phyloP scores from a whole-genome alignment of 2,113 vertebrate species.

The Cinclus mexicanus region DNA sequence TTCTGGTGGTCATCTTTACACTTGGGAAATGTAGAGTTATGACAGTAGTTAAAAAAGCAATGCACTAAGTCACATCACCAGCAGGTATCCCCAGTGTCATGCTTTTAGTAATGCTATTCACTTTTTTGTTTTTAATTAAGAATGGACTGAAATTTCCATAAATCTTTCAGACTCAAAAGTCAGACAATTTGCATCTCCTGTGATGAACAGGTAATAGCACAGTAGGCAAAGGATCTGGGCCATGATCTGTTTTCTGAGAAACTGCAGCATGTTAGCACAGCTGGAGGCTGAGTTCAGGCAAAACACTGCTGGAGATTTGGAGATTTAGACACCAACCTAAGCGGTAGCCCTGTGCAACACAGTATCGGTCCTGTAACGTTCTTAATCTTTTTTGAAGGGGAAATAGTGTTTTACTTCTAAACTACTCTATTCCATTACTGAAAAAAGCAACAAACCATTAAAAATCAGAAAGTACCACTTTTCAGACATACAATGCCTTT shows the following conservation, averaged over 20 bases:
- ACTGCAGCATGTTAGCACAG: neutral
- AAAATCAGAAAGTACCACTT: neutral
- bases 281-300: neutral
- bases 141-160: neutral
- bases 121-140: neutral
- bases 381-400: neutral
- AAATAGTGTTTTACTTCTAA: neutral
- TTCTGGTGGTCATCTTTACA: neutral
- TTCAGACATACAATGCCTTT: neutral
- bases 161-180: neutral
- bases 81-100: neutral
- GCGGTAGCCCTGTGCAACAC: neutral
- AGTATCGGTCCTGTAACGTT: neutral
- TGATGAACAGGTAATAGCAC: rapidly evolving
- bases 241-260: neutral
- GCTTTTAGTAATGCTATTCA: neutral
- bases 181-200: neutral
- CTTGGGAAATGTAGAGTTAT: neutral
- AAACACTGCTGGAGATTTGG: neutral
- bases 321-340: neutral
- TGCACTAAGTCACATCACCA: neutral
- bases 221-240: neutral
- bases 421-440: neutral
- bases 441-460: neutral
- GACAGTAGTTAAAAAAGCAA: neutral